Conservation (phyloP, 2,113 vertebrate species). For the Eptatretus burgeri region DNA sequence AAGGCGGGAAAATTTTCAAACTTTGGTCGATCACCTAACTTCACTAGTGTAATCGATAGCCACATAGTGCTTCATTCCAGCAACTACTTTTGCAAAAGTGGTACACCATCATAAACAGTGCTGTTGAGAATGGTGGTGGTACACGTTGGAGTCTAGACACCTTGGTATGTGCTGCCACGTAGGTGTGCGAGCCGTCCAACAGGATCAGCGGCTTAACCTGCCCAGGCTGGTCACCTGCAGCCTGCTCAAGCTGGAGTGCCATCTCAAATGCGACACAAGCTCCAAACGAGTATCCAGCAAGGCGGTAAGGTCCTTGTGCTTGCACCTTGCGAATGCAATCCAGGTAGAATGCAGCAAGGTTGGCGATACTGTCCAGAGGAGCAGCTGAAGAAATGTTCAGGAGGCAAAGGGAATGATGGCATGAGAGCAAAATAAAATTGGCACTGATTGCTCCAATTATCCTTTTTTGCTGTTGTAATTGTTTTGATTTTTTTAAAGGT, state of each 20-base stretch:
- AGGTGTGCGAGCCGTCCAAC: conserved; percentile 67
- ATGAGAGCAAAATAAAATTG: too few species aligned
- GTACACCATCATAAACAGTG: not conserved
- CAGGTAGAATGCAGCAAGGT: conserved; percentile 50
- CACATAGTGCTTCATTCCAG: not conserved
- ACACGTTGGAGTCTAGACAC: conserved; percentile 16
- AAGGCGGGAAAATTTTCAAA: too few species aligned
- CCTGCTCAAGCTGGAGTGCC: conserved; percentile 55
- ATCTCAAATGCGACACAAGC: conserved; percentile 95
- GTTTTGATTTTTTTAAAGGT: too few species aligned
- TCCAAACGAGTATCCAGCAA: conserved; percentile 76
- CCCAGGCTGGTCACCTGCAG: conserved; percentile 22
- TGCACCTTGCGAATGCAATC: conserved; percentile 44
- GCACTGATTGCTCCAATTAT: too few species aligned
- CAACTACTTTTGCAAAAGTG: not conserved
- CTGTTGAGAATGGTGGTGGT: not conserved
- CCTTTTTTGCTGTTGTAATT: too few species aligned
- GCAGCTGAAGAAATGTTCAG: conserved; percentile 22
- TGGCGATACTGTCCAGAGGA: conserved; percentile 59
- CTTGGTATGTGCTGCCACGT: conserved; percentile 65
- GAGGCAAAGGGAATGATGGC: too few species aligned
- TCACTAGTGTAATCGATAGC: not conserved
- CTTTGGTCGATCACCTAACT: not conserved
- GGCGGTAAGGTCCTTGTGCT: conserved; percentile 50
- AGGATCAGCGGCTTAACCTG: conserved; percentile 28